Evolutionary conservation across 1,140 invertebrate species (phyloP).

Genomic region (Brachionus manjavacas): DNA sequence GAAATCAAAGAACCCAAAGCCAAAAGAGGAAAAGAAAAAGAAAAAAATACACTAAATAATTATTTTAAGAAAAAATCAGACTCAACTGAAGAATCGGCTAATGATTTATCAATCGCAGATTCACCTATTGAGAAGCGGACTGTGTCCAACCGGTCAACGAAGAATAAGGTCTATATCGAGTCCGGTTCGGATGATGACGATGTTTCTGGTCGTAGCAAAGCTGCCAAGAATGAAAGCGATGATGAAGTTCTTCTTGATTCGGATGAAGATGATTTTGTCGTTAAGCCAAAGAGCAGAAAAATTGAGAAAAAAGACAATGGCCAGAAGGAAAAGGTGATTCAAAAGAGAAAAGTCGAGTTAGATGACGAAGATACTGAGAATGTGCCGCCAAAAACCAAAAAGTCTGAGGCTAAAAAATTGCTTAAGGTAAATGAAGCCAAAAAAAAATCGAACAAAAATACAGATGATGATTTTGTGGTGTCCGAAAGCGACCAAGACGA

Average conservation of each 20-base stretch:
- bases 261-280: neutral
- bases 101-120: neutral
- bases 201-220: neutral
- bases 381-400: constrained; percentile 30
- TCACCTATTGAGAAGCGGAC: neutral
- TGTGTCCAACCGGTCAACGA: neutral
- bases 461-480: constrained; percentile 6
- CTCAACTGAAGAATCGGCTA: neutral
- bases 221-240: neutral
- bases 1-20: neutral
- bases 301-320: neutral
- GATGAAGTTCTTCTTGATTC: neutral
- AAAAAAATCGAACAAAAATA: neutral
- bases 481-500: neutral
- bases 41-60: constrained; percentile 11
- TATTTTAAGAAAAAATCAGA: constrained; percentile 24
- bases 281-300: neutral
- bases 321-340: neutral
- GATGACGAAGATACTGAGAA: constrained; percentile 26
- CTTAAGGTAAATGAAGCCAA: neutral
- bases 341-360: neutral
- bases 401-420: neutral
- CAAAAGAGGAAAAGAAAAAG: neutral
- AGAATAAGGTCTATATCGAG: neutral
- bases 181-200: neutral